Evolutionary conservation across 1,140 invertebrate genomes (phyloP), one percentile per base, ranked within the genome.

Genomic region (Drosophila cardini): DNA sequence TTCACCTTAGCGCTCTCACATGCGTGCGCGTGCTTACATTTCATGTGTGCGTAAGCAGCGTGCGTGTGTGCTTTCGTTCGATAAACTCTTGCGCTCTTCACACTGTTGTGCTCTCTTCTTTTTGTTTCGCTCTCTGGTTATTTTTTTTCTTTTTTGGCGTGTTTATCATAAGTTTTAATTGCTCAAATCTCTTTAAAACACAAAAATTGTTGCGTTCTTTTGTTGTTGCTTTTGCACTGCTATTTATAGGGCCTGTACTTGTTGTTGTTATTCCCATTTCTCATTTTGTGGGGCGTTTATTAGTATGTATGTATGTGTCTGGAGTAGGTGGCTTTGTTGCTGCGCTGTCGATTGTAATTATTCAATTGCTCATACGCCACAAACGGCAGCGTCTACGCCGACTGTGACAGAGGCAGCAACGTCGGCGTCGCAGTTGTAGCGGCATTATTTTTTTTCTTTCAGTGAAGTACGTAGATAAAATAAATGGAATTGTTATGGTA

Each of bases 131-230:
- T 72, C 76, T 79, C 64, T 71, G 45, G 21, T 76, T 67, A 56
- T 26, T 26, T 67, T 56, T 61, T 76, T 67, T 50, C 5, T 26
- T 67, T 56, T 61, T 62, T 40, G 61, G 21, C 64, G 56, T 73
- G 83, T 87, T 87, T 87, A 89, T 87, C 79, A 80, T 84, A 87
- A 72, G 70, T 80, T 87, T 87, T 89, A 87, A 87, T 87, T 87
- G 78, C 84, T 89, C 71, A 53, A 75, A 87, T 74, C 80, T 83
- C 80, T 89, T 83, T 80, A 62, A 72, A 58, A 50, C 34, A 40
- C 30, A 52, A n/a, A 50, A 40, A 56, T 52, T 57, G 57, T 72
- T 62, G 72, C 65, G 55, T 70, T 75, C 52, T 71, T 70, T 70
- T 69, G 57, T 70, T 69, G 57, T 72, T 70, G 68, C 53, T 34